Base-by-base conservation (phyloP, 2,888 invertebrate genomes). In the Ferdinandea cuprea region DNA sequence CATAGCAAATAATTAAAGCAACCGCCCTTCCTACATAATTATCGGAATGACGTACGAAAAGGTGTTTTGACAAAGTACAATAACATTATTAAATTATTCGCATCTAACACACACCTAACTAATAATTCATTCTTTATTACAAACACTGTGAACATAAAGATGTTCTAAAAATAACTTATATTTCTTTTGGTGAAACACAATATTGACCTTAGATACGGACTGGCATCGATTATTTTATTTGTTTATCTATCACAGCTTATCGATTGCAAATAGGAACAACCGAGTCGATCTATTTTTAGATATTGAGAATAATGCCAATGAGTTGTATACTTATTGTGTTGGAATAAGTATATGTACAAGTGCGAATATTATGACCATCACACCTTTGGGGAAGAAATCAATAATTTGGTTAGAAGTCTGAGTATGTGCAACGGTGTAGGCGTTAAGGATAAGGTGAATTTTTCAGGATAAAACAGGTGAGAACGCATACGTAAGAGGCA, bases 151-250 rank as follows among this genome's bases (percentile, higher is more conserved):
- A 58, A 28, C 25, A 28, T 28, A 42, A 28, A 17, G 21, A 42
- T 17, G 5, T 42, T 59, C 58, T 59, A 59, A 59, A 42, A 59
- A 59, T 59, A 59, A 21, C 7, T n/a, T n/a, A 35, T 17, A 5
- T 15, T 19, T 25, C 21, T 4, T 25, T 40, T 42, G 42, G 40
- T 40, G 42, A n/a, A n/a, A 42, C 17, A 19, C 30, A 13, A 21
- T 17, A 61, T 46, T 44, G 59, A 61, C 59, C 59, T 61, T 30
- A 61, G 32, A 58, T 56, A 21, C n/a, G 3, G 37, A 37, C 11
- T 19, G 25, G 19, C 40, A n/a, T 28, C 30, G 59, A 30, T 30
- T 19, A n/a, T 32, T 19, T 30, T 19, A n/a, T 32, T 19, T 61
- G 40, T 46, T 42, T 59, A 59, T 59, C 44, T 44, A 61, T 46